A percentile compares a stretch with the other conserved stretches of the same genome.
phyloP scores from a whole-genome alignment of 2,888 invertebrate species.

The Geotrupes spiniger region DNA sequence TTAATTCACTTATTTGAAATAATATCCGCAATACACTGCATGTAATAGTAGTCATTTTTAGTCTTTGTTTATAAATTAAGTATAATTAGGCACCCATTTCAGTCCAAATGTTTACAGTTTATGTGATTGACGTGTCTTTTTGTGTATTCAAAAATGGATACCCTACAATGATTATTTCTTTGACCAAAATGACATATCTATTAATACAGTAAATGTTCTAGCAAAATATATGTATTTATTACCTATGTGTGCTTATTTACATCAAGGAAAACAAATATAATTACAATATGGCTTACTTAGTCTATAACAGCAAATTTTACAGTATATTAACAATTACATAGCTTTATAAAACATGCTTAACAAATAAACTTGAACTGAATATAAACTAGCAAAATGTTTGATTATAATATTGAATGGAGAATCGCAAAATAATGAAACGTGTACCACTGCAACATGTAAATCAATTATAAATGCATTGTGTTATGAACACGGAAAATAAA shows the following conservation, averaged over 20 bases:
- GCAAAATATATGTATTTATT: conserved; percentile 26
- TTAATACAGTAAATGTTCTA: conserved; percentile 19
- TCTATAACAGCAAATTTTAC: conserved; percentile 1
- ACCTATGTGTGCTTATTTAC: conserved; percentile 10
- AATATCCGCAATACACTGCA: conserved; percentile 17
- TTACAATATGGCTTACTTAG: conserved; percentile 1
- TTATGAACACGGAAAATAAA: too few relatives aligned
- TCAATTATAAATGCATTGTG: too few relatives aligned
- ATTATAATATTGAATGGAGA: too few relatives aligned
- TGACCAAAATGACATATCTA: conserved; percentile 22
- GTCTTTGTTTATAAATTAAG: conserved; percentile 26
- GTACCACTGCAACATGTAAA: too few relatives aligned
- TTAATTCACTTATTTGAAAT: conserved; percentile 1
- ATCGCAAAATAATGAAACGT: too few relatives aligned
- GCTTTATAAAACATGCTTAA: too few relatives aligned
- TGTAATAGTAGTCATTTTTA: conserved; percentile 35
- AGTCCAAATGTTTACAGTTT: conserved; percentile 37
- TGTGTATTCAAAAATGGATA: conserved; percentile 32
- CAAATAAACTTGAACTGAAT: too few relatives aligned
- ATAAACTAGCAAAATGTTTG: too few relatives aligned
- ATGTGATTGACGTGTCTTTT: conserved; percentile 35
- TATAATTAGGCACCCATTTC: conserved; percentile 39
- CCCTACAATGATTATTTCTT: conserved; percentile 18
- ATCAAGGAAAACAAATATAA: conserved; percentile 11
- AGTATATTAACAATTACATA: conserved; percentile 1